Evolutionary conservation across 2,888 invertebrate genomes (phyloP).

Genomic region (Cheilosia impressa): DNA sequence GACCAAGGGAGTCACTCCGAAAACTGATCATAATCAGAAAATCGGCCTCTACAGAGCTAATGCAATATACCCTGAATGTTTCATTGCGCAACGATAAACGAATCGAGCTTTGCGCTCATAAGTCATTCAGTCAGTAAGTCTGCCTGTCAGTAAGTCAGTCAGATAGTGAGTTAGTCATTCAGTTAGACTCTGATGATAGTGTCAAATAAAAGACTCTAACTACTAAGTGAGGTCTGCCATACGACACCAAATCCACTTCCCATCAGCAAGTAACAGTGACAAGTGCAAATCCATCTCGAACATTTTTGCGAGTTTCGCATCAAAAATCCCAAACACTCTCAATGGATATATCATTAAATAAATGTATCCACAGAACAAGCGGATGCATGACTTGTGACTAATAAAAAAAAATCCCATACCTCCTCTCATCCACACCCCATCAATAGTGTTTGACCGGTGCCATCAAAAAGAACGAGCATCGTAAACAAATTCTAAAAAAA

Average conservation of each 20-base stretch:
- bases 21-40: too few relatives aligned
- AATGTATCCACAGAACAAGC: constrained; percentile 62
- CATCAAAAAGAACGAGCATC: constrained; percentile 67
- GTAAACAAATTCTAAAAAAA: constrained; percentile 18
- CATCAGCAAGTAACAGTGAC: not conserved
- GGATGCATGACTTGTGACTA: constrained; percentile 55
- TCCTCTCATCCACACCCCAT: constrained; percentile 50
- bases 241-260: not conserved
- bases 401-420: constrained; percentile 35
- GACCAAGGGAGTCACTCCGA: too few relatives aligned
- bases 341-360: constrained; percentile 71
- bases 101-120: too few relatives aligned
- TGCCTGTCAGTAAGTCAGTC: too few relatives aligned
- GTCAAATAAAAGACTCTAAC: too few relatives aligned
- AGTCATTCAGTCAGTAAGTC: too few relatives aligned
- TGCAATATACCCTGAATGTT: too few relatives aligned
- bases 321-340: constrained; percentile 61
- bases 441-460: constrained; percentile 14
- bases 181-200: too few relatives aligned
- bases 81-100: too few relatives aligned
- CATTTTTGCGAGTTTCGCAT: not conserved
- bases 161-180: too few relatives aligned
- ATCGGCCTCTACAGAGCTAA: too few relatives aligned
- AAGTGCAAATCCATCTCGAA: constrained; percentile 18
- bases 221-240: not conserved